phyloP scores from a whole-genome alignment of 2,113 vertebrate species.

The Turdus rufiventris region DNA sequence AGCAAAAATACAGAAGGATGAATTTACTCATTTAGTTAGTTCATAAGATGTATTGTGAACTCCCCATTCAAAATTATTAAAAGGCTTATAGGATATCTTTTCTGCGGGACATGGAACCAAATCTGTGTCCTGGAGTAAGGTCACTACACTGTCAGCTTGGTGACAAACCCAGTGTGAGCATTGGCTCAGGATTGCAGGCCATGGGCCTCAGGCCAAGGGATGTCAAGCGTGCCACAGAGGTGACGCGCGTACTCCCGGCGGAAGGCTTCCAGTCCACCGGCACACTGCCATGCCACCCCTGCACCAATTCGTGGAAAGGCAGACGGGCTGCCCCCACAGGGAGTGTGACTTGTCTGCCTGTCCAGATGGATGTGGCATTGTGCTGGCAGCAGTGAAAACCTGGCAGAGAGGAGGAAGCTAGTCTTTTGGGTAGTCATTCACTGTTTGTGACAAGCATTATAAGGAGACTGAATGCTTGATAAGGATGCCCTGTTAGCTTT shows the following conservation, averaged over 20 bases:
- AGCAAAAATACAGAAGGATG: background rate
- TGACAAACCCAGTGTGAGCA: slow-evolving; percentile 30
- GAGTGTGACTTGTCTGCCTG: background rate
- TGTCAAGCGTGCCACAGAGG: slow-evolving; percentile 34
- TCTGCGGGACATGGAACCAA: background rate
- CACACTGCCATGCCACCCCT: background rate
- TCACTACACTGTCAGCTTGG: slow-evolving; percentile 52
- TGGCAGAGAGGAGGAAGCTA: background rate
- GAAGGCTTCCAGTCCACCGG: slow-evolving; percentile 19
- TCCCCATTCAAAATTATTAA: background rate
- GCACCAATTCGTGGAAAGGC: background rate
- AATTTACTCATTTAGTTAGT: background rate
- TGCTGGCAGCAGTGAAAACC: background rate
- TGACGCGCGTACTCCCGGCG: background rate
- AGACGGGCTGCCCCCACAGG: background rate
- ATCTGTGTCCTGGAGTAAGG: slow-evolving; percentile 39
- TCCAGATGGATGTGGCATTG: background rate
- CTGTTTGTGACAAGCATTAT: background rate
- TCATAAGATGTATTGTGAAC: background rate
- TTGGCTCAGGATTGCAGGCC: slow-evolving; percentile 40
- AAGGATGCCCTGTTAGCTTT: background rate
- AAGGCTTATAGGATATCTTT: background rate
- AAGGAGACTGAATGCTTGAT: background rate
- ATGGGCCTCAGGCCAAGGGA: slow-evolving; percentile 25
- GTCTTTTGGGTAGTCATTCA: background rate